phyloP scores from a whole-genome alignment of 1,140 invertebrate genomes.

The Philopotamus ludificatus region DNA sequence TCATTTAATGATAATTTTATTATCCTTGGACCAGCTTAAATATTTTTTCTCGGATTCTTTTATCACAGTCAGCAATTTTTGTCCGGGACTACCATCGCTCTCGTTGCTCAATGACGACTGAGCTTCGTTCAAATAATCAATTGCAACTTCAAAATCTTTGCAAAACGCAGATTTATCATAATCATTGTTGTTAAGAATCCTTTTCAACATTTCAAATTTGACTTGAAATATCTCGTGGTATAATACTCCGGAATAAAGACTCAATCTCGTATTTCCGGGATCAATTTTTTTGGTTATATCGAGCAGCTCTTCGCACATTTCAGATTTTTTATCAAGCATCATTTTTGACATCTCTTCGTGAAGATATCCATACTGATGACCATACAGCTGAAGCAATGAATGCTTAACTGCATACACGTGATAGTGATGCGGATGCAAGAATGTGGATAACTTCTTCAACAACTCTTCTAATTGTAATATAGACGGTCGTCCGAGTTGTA shows the following conservation, averaged over 20 bases:
- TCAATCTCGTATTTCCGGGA: conserved; percentile 66
- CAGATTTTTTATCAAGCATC: conserved; percentile 62
- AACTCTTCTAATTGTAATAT: conserved; percentile 62
- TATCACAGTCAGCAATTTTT: conserved; percentile 48
- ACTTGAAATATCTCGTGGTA: conserved; percentile 67
- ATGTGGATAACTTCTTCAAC: conserved; percentile 61
- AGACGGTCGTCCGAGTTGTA: conserved; percentile 60
- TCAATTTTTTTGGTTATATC: conserved; percentile 64
- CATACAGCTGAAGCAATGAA: conserved; percentile 75
- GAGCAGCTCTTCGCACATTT: conserved; percentile 68
- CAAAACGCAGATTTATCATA: conserved; percentile 45
- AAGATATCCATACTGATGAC: conserved; percentile 61
- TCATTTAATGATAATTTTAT: too few relatives aligned
- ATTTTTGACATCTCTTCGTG: conserved; percentile 57
- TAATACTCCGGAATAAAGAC: conserved; percentile 70
- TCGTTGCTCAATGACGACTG: conserved; percentile 49
- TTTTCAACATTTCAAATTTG: conserved; percentile 56
- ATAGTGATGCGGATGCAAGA: conserved; percentile 79
- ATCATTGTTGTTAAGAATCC: conserved; percentile 52
- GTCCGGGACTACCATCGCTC: conserved; percentile 50
- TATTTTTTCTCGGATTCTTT: conserved; percentile 48
- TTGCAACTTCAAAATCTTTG: conserved; percentile 45
- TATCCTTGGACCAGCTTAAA: conserved; percentile 35
- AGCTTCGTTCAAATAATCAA: conserved; percentile 45
- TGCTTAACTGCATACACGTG: conserved; percentile 77